Percentiles rank a stretch among this genome's conserved stretches.
These are phyloP conservation scores for Andrena minutula DNA, from an alignment of 2,888 invertebrate species.

Conservation along the genomic window DNA sequence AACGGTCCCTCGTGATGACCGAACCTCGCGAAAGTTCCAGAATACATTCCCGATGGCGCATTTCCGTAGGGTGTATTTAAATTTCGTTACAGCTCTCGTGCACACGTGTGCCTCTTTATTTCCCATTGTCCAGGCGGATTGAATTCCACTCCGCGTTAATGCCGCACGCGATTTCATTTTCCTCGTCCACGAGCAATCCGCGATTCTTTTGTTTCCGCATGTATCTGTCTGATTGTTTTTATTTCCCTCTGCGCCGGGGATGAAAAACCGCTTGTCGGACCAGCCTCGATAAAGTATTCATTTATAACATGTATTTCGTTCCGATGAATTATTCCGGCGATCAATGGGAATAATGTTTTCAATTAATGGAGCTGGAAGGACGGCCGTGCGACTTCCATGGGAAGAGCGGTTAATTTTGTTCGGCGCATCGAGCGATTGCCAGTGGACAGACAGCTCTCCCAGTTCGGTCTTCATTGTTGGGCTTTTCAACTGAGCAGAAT, in stretches of 20 bases:
- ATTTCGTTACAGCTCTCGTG: background rate
- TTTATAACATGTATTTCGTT: background rate
- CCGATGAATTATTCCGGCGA: background rate
- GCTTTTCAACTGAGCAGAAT: background rate
- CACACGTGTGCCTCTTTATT: background rate
- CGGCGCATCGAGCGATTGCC: background rate
- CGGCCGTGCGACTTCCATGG: conserved; percentile 8
- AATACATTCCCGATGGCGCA: no score
- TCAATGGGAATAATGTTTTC: background rate
- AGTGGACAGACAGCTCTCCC: background rate
- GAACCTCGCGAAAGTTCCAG: no score
- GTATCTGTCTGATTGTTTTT: background rate
- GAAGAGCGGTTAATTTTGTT: conserved; percentile 1
- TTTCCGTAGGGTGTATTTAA: background rate
- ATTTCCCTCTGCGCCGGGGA: background rate
- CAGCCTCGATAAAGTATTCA: background rate
- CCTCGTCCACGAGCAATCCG: background rate
- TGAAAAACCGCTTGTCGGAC: background rate
- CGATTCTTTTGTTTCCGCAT: background rate
- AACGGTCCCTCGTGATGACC: no score
- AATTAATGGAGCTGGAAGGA: background rate
- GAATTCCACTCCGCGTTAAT: background rate
- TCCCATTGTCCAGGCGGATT: background rate
- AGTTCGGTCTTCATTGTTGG: conserved; percentile 4
- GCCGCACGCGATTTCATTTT: background rate